These are phyloP conservation scores for Drosophila seguyi DNA, from an alignment of 1,140 invertebrate species.

Conservation along the genomic window DNA sequence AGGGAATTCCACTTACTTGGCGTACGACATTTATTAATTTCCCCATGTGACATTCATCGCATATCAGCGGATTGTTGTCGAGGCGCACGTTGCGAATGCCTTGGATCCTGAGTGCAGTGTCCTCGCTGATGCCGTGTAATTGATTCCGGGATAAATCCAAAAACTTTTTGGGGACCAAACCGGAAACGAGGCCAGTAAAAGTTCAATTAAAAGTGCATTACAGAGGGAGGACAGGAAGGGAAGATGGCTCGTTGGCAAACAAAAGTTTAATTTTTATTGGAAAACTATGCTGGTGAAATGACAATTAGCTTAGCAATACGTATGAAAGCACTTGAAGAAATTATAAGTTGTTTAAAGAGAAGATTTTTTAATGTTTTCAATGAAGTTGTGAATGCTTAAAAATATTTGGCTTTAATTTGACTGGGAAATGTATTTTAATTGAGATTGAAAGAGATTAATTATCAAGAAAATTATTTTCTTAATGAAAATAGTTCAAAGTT, in stretches of 20 bases:
- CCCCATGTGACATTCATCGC: constrained; percentile 88
- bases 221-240: neutral
- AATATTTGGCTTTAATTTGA: too few relatives aligned
- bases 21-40: constrained; percentile 84
- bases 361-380: neutral
- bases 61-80: constrained; percentile 88
- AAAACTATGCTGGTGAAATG: constrained; percentile 54
- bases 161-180: constrained; percentile 52
- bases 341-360: too few relatives aligned
- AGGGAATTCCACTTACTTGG: constrained; percentile 75
- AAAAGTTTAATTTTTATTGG: constrained; percentile 46
- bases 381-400: too few relatives aligned
- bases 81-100: constrained; percentile 86
- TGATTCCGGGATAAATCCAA: constrained; percentile 88
- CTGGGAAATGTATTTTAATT: neutral
- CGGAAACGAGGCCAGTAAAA: constrained; percentile 29
- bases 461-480: neutral
- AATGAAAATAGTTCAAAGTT: neutral
- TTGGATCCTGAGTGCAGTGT: constrained; percentile 86
- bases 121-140: constrained; percentile 87
- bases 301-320: constrained; percentile 59
- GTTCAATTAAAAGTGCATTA: constrained; percentile 57
- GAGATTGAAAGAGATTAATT: neutral
- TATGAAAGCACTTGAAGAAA: constrained; percentile 6
- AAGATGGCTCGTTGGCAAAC: constrained; percentile 15